A percentile compares a stretch with the other conserved stretches of the same genome.
These are phyloP conservation scores for Equus przewalskii DNA, from an alignment of 2,113 vertebrate genomes.

Conservation along the genomic window DNA sequence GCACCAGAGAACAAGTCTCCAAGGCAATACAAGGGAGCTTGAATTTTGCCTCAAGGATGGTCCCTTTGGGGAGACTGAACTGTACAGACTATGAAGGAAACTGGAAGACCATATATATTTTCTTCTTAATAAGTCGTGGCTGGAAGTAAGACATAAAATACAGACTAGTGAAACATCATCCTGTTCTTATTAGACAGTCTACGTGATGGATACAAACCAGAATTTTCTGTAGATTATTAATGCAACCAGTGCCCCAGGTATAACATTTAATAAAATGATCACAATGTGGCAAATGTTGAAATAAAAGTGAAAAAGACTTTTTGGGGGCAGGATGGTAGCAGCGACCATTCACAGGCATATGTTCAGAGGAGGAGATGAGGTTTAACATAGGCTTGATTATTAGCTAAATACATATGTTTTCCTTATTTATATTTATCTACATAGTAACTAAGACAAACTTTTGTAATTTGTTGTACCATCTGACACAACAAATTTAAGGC, in stretches of 20 bases:
- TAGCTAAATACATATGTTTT: not conserved
- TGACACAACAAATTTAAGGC: not conserved
- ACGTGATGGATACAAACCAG: not conserved
- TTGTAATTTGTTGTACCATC: not conserved
- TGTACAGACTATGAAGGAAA: not conserved
- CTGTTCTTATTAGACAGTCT: not conserved
- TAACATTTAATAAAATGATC: not conserved
- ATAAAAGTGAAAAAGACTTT: not conserved
- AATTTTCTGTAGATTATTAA: not conserved
- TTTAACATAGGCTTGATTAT: not conserved
- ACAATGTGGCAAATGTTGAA: not conserved
- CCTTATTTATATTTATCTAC: not conserved
- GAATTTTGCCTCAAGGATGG: not conserved
- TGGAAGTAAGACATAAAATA: not conserved
- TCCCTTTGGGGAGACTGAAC: not conserved
- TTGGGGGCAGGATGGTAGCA: rapidly evolving
- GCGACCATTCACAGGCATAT: not conserved
- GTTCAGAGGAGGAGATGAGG: not conserved
- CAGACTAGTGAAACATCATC: not conserved
- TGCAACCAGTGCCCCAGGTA: not conserved
- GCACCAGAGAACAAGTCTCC: not conserved
- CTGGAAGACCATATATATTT: not conserved
- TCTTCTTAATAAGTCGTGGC: not conserved
- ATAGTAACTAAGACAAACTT: not conserved
- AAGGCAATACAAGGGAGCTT: not conserved